phyloP scores from a whole-genome alignment of 2,797 vertebrate species.

The Sylvia borin region DNA sequence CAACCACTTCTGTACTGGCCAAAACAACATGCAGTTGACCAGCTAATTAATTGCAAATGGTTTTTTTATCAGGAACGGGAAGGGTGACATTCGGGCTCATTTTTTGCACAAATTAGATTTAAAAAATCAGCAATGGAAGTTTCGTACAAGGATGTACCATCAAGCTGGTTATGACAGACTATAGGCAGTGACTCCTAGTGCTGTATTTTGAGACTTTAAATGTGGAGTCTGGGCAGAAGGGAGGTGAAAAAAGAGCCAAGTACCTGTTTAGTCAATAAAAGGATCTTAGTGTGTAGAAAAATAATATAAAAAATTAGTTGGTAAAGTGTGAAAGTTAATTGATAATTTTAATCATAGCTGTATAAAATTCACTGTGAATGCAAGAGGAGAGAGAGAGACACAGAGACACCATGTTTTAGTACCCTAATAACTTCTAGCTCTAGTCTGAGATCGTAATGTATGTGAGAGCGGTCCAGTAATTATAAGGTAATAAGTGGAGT shows the following conservation, averaged over 20 bases:
- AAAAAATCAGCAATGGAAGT: neutral
- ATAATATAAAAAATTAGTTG: neutral
- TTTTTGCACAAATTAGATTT: neutral
- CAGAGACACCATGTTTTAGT: slow-evolving; percentile 73
- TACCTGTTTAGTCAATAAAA: slow-evolving; percentile 1
- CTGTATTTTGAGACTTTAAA: neutral
- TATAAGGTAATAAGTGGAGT: slow-evolving; percentile 82
- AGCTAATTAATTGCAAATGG: neutral
- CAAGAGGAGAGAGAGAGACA: slow-evolving; percentile 43
- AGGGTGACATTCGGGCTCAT: neutral
- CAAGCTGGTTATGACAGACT: neutral
- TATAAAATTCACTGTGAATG: slow-evolving; percentile 65
- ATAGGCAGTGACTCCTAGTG: neutral
- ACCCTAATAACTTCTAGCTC: slow-evolving; percentile 78
- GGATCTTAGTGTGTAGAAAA: neutral
- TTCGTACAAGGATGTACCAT: neutral
- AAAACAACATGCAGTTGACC: neutral
- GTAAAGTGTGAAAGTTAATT: slow-evolving; percentile 55
- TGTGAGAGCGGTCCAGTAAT: slow-evolving; percentile 77
- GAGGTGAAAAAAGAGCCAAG: neutral
- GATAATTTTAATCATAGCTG: slow-evolving; percentile 60
- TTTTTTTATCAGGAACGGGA: neutral
- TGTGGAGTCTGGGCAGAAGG: neutral
- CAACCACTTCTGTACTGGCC: neutral
- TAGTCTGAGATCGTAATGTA: slow-evolving; percentile 75